A percentile compares a stretch with the other conserved stretches of the same genome.
phyloP scores from a whole-genome alignment of 2,113 vertebrate species.

The Cichladusa arquata region DNA sequence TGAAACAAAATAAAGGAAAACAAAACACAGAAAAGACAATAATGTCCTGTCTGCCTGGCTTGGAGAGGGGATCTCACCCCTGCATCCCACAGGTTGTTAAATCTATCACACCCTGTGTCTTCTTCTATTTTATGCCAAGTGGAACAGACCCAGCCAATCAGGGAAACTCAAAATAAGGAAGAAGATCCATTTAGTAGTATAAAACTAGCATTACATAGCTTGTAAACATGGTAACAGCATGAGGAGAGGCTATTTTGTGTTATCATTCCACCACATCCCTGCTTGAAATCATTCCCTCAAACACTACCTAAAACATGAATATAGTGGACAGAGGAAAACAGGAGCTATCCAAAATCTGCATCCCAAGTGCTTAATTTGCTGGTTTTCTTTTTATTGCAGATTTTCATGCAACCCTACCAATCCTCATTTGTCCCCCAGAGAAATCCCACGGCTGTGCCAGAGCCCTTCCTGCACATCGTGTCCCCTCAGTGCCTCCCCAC shows the following conservation, averaged over 20 bases:
- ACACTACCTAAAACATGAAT: not conserved
- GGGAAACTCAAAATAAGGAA: not conserved
- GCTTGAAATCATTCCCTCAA: not conserved
- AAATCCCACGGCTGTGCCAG: not conserved
- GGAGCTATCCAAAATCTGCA: not conserved
- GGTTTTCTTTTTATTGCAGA: not conserved
- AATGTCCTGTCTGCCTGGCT: not conserved
- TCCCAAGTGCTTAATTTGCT: not conserved
- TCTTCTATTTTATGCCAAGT: not conserved
- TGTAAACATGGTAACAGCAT: not conserved
- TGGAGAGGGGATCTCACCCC: not conserved
- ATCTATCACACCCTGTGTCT: not conserved
- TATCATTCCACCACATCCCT: not conserved
- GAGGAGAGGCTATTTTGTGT: not conserved
- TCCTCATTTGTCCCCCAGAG: not conserved
- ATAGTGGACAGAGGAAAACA: not conserved
- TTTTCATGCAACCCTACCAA: not conserved
- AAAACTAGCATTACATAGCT: not conserved
- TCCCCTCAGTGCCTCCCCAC: not conserved
- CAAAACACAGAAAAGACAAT: not conserved
- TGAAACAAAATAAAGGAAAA: not conserved
- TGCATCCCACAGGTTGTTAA: not conserved
- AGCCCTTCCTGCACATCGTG: not conserved
- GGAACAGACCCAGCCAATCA: not conserved
- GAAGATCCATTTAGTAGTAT: not conserved